phyloP scores from a whole-genome alignment of 2,113 vertebrate species.

The human region DNA sequence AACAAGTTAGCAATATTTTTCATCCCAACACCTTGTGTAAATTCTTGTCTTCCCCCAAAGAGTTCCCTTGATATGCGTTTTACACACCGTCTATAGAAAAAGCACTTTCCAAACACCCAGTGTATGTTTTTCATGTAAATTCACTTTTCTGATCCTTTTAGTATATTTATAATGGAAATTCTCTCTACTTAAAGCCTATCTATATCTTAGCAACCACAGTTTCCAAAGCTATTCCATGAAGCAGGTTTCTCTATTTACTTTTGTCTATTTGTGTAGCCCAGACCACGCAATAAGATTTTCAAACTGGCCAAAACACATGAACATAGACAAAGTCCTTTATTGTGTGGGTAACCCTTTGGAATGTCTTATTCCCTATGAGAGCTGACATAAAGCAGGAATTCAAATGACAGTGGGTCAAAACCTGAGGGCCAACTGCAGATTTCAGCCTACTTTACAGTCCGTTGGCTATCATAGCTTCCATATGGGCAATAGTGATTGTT shows the following conservation, averaged over 20 bases:
- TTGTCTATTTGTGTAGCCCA: constrained; percentile 35
- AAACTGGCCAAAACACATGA: constrained; percentile 7
- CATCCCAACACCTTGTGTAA: background rate
- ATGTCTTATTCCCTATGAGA: background rate
- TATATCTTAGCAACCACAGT: constrained; percentile 9
- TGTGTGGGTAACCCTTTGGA: background rate
- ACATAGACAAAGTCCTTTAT: constrained; percentile 7
- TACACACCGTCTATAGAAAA: background rate
- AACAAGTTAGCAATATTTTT: constrained; percentile 8
- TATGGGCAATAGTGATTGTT: background rate
- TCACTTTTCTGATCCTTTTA: background rate
- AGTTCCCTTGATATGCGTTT: background rate
- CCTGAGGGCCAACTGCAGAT: background rate
- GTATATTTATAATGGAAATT: constrained; percentile 26
- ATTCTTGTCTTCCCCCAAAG: background rate
- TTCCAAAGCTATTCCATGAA: constrained; percentile 5
- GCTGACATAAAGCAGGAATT: background rate
- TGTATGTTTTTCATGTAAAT: background rate
- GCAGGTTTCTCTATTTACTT: background rate
- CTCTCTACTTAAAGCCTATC: constrained; percentile 31
- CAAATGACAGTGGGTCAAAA: background rate
- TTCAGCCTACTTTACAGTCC: background rate
- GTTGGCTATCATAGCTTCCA: background rate
- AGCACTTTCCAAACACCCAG: background rate
- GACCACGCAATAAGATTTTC: background rate